A percentile compares a stretch with the other conserved stretches of the same genome.
Evolutionary conservation across 2,888 invertebrate species (phyloP).

Genomic region (Drosophila neonasuta): DNA sequence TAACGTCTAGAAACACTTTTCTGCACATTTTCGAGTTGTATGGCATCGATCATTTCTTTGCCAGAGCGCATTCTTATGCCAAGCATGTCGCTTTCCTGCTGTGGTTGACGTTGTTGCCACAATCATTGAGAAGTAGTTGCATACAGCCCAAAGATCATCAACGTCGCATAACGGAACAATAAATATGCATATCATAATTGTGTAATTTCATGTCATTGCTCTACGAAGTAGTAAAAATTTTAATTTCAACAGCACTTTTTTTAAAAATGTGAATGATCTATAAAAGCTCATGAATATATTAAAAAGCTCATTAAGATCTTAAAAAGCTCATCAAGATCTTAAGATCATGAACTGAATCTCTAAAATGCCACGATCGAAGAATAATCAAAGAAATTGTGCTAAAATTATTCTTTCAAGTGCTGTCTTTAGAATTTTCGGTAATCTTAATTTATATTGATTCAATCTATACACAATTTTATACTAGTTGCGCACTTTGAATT

Average conservation of each 20-base stretch:
- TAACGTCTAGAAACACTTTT: background rate
- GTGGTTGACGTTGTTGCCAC: constrained; percentile 22
- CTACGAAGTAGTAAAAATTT: background rate
- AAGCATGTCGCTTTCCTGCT: background rate
- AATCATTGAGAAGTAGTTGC: constrained; percentile 25
- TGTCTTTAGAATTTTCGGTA: no score
- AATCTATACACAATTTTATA: no score
- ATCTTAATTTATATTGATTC: no score
- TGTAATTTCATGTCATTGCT: background rate
- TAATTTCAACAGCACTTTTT: background rate
- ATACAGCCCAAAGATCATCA: background rate
- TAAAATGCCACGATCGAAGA: no score
- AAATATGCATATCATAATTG: background rate
- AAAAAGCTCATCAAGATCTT: no score
- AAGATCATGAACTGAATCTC: no score
- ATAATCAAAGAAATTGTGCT: no score
- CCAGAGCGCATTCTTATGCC: constrained; percentile 3
- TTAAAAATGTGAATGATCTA: no score
- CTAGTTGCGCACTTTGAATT: no score
- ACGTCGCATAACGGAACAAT: background rate
- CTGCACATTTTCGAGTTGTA: background rate
- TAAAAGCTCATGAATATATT: no score
- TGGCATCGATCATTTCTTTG: constrained; percentile 2
- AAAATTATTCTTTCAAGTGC: no score
- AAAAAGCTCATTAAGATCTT: no score